Base-by-base conservation (phyloP, 2,888 invertebrate genomes). In the Drosophila nigritarsus region DNA sequence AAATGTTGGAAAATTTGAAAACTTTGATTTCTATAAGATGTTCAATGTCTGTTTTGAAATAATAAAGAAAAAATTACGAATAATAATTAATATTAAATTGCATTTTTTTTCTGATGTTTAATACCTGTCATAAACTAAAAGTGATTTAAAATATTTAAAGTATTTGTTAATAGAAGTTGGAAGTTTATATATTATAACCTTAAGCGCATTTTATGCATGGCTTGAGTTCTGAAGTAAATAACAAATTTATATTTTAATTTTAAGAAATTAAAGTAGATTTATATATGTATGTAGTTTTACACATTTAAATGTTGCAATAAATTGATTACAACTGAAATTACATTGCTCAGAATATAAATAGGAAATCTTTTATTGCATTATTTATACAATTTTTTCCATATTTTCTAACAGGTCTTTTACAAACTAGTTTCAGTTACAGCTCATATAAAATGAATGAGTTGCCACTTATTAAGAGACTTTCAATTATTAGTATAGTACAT, bases 341-440 rank as follows among this genome's bases (percentile, higher is more conserved):
- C 8, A 38, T 38, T 38, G 18, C 2, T 38, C 40, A n/a, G 9
- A n/a, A n/a, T 40, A 40, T n/a, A n/a, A 40, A 40, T n/a, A n/a
- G 1, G 3, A n/a, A n/a, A 8, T n/a, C 9, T 30, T 4, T 0
- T 9, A 40, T 40, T 40, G 40, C 1, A n/a, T 40, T 54, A 24
- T 18, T 36, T 20, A 11, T 13, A 18, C 27, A 27, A 49, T 29
- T 11, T 18, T 15, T 70, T 36, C 40, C 29, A 53, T 4, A 45
- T 36, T 20, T 40, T 54, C 11, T 36, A 58, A 55, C 42, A 56
- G 58, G 56, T 59, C 34, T 42, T 65, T 63, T 51, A 38, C 38
- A 62, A 78, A 73, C 78, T 77, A 78, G 68, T 36, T 15, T 30
- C 74, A 63, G 78, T 78, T 76, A 72, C 64, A 54, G 66, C 60